Conservation (phyloP, 2,888 invertebrate genomes). For the Diploptera punctata region DNA sequence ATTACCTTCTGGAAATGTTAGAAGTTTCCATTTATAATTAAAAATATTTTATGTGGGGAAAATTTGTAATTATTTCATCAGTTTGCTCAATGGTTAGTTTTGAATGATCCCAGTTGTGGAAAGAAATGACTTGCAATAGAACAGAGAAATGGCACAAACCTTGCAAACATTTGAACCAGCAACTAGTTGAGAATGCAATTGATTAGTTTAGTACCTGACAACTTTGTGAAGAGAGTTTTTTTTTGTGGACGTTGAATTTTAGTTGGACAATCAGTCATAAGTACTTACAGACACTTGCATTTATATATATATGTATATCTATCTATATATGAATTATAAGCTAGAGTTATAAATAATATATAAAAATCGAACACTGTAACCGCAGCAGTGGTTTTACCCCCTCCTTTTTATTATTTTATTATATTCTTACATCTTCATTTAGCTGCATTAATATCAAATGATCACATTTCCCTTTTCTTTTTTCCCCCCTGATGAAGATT, state of each 20-base stretch:
- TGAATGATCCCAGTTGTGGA: background rate
- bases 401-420: no score
- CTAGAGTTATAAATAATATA: background rate
- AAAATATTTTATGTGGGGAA: no score
- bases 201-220: conserved; percentile 38
- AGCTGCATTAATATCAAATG: no score
- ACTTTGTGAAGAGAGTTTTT: conserved; percentile 18
- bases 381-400: background rate
- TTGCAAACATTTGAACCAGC: background rate
- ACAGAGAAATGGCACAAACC: background rate
- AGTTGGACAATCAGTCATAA: conserved; percentile 7
- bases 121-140: background rate
- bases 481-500: no score
- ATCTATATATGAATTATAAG: conserved; percentile 5
- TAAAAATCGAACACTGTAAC: background rate
- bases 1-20: background rate
- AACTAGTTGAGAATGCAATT: background rate
- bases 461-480: no score
- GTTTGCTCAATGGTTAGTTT: background rate
- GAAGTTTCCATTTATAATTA: background rate
- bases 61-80: background rate
- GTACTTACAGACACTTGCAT: conserved; percentile 42
- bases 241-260: background rate
- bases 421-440: no score
- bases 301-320: conserved; percentile 25